Percentiles rank a stretch among this genome's conserved stretches.
These are phyloP conservation scores for Dyspetes luteomarginatus DNA, from an alignment of 2,888 invertebrate genomes.

Conservation along the genomic window DNA sequence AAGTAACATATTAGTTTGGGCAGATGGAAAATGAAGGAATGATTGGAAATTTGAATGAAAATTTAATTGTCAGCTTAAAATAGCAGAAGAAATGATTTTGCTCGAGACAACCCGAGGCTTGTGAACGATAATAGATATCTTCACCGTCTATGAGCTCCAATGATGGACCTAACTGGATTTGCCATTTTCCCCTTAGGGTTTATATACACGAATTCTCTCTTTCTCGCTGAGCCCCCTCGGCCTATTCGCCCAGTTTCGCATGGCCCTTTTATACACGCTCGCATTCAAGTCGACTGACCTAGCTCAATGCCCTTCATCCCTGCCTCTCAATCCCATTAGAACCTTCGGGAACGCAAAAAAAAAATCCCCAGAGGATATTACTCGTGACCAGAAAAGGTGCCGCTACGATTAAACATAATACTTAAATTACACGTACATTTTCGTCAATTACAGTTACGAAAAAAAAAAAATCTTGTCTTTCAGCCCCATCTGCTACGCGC, in stretches of 20 bases:
- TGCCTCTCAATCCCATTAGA: constrained; percentile 72
- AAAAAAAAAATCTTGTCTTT: background rate
- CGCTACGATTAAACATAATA: constrained; percentile 27
- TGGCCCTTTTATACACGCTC: constrained; percentile 64
- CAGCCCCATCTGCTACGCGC: background rate
- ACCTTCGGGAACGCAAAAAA: constrained; percentile 69
- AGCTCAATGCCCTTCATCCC: constrained; percentile 71
- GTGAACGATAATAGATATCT: constrained; percentile 57
- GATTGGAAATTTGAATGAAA: too few relatives aligned
- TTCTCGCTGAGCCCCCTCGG: constrained; percentile 1
- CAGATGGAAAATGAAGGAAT: too few relatives aligned
- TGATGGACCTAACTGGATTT: constrained; percentile 74
- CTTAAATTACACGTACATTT: background rate
- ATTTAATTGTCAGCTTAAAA: too few relatives aligned
- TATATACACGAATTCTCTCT: constrained; percentile 44
- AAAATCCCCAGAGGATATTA: constrained; percentile 36
- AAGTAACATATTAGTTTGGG: too few relatives aligned
- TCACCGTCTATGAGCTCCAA: constrained; percentile 51
- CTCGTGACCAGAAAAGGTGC: constrained; percentile 16
- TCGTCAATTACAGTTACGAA: background rate
- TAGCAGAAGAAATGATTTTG: background rate
- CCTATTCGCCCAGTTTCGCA: constrained; percentile 28
- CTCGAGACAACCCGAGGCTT: constrained; percentile 49
- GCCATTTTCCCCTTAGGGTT: constrained; percentile 65
- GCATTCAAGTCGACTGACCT: constrained; percentile 73